These are phyloP conservation scores for Pantherophis vulpinus DNA, from an alignment of 2,797 vertebrate species.

Conservation along the genomic window DNA sequence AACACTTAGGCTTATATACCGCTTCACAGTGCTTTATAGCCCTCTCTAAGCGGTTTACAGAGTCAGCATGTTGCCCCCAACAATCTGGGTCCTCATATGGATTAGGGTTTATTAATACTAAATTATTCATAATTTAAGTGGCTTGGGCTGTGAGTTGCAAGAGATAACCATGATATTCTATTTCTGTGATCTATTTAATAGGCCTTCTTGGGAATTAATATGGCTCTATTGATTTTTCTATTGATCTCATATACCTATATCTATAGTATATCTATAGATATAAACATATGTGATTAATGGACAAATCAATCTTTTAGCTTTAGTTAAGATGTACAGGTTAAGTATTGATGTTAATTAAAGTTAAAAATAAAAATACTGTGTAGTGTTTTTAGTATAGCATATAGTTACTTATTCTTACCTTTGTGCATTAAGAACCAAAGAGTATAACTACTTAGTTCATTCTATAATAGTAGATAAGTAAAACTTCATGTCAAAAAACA, in stretches of 20 bases:
- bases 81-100: neutral
- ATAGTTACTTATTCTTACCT: neutral
- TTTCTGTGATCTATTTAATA: neutral
- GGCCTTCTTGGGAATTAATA: neutral
- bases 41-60: neutral
- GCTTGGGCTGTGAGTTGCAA: neutral
- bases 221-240: neutral
- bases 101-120: neutral
- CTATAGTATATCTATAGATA: neutral
- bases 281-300: neutral
- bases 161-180: neutral
- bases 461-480: neutral
- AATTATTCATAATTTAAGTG: neutral
- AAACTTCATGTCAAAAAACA: neutral
- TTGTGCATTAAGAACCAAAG: neutral
- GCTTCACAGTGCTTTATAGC: neutral
- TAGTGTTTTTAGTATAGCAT: neutral
- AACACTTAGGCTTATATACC: neutral
- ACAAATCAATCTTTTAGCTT: neutral
- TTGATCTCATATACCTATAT: neutral
- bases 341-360: neutral
- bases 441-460: neutral
- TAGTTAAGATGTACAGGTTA: neutral
- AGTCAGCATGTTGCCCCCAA: neutral
- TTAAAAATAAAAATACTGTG: neutral